Conservation (phyloP, 2,888 invertebrate species). For the Epinotia nisella region DNA sequence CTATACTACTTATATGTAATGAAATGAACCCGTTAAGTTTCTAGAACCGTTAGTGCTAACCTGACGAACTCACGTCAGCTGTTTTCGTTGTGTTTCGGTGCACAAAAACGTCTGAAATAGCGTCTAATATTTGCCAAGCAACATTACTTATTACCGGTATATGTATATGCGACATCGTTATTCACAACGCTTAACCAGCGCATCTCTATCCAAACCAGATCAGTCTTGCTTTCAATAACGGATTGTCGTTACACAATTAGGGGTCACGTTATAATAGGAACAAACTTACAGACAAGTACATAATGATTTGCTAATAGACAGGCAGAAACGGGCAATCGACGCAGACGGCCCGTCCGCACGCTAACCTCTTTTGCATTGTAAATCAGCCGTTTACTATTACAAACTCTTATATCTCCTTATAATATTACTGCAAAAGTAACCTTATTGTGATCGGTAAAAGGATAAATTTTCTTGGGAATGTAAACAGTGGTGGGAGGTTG, state of each 20-base stretch:
- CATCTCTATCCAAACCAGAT: background rate
- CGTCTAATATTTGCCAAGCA: constrained; percentile 36
- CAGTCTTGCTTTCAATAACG: background rate
- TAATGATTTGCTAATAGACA: background rate
- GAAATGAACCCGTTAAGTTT: background rate
- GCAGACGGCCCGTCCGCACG: constrained; percentile 44
- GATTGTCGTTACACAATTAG: background rate
- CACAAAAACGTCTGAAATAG: constrained; percentile 22
- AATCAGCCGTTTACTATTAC: constrained; percentile 42
- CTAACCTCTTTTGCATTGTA: constrained; percentile 49
- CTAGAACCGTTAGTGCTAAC: background rate
- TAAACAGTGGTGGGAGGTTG: background rate
- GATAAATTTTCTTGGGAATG: background rate
- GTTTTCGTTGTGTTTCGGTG: background rate
- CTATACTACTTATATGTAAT: no score
- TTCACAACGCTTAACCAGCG: background rate
- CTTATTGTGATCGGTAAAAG: background rate
- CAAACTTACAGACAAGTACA: background rate
- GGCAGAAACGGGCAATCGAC: constrained; percentile 40
- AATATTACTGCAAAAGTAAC: background rate
- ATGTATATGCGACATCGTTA: constrained; percentile 31
- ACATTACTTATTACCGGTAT: constrained; percentile 37
- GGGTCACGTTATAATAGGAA: background rate
- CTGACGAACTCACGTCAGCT: background rate
- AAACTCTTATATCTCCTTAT: constrained; percentile 18